Percentiles rank a stretch among this genome's conserved stretches.
Conservation (phyloP, 2,888 invertebrate genomes). For the Rhagonycha fulva region DNA sequence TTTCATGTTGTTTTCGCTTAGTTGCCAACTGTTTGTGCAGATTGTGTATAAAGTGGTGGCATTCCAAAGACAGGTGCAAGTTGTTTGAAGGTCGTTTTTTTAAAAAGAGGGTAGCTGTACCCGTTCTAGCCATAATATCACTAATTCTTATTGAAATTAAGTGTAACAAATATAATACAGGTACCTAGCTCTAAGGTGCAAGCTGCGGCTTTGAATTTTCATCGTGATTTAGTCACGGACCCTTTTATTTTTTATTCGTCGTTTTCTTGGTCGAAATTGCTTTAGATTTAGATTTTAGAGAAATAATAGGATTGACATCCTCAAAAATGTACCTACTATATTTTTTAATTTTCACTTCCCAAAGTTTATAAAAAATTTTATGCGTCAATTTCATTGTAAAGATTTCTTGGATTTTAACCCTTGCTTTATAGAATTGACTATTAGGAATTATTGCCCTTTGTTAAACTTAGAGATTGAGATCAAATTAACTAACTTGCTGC, state of each 20-base stretch:
- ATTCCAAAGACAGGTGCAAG: slow-evolving; percentile 31
- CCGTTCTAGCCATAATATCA: slow-evolving; percentile 14
- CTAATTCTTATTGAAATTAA: slow-evolving; percentile 22
- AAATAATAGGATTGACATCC: background rate
- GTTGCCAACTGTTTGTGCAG: slow-evolving; percentile 11
- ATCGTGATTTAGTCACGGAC: background rate
- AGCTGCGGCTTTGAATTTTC: background rate
- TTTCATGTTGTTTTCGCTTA: background rate
- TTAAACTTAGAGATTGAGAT: no score
- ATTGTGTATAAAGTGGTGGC: slow-evolving; percentile 24
- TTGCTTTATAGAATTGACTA: no score
- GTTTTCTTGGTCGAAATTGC: background rate
- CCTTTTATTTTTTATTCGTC: background rate
- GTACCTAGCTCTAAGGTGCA: background rate
- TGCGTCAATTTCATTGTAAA: no score
- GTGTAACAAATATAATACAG: slow-evolving; percentile 14
- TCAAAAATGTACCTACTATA: background rate
- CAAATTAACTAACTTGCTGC: no score
- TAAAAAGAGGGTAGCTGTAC: slow-evolving; percentile 29
- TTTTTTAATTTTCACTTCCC: background rate
- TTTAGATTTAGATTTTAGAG: background rate
- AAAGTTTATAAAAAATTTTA: no score
- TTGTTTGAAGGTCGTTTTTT: slow-evolving; percentile 31
- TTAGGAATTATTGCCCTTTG: no score
- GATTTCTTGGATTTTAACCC: no score